phyloP scores from a whole-genome alignment of 2,888 invertebrate species.

The Horisme vitalbata region DNA sequence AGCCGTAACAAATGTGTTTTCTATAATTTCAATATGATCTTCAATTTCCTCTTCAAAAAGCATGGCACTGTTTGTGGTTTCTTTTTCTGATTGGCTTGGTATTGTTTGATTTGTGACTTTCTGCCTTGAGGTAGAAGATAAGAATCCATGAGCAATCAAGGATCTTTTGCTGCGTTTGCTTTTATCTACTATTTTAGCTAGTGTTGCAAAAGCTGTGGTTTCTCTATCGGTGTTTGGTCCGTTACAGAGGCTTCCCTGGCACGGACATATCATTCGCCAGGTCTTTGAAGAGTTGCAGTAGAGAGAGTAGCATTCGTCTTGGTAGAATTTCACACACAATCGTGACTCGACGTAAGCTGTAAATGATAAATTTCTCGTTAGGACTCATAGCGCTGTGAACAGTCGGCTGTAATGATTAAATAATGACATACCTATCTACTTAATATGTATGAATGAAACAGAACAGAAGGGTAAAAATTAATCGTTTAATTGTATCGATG shows the following conservation, averaged over 20 bases:
- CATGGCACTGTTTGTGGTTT: constrained; percentile 14
- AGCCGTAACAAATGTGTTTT: not conserved
- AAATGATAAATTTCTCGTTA: too few species aligned
- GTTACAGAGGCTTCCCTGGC: constrained; percentile 71
- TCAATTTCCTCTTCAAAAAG: constrained; percentile 1
- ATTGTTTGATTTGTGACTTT: too few species aligned
- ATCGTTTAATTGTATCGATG: too few species aligned
- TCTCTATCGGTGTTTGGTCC: constrained; percentile 65
- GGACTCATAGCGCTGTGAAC: too few species aligned
- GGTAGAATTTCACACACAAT: constrained; percentile 71
- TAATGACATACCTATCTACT: too few species aligned
- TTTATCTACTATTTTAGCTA: constrained; percentile 45
- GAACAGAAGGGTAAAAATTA: too few species aligned
- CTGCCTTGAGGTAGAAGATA: too few species aligned
- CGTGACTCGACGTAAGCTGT: constrained; percentile 70
- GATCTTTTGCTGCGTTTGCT: constrained; percentile 42
- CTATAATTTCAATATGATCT: not conserved
- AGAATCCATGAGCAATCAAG: constrained; percentile 18
- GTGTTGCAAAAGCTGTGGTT: constrained; percentile 55
- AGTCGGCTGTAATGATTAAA: too few species aligned
- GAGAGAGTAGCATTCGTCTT: constrained; percentile 71
- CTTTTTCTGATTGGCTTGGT: constrained; percentile 9
- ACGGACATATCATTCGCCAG: constrained; percentile 73
- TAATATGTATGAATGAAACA: too few species aligned
- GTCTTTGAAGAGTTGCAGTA: constrained; percentile 70